These are phyloP conservation scores for Capromys pilorides DNA, from an alignment of 2,797 vertebrate species.

Conservation along the genomic window DNA sequence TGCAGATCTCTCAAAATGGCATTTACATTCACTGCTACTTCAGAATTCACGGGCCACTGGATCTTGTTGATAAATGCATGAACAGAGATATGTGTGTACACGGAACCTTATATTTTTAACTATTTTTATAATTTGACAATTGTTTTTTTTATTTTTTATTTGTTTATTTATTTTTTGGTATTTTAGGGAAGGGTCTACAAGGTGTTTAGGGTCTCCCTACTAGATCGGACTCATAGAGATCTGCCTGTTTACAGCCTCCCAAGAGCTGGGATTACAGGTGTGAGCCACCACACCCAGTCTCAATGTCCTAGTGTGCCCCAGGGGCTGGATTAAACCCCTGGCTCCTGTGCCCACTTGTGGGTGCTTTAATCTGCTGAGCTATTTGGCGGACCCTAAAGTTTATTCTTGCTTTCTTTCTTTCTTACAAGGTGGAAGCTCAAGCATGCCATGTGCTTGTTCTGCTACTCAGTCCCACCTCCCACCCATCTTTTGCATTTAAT, in stretches of 20 bases:
- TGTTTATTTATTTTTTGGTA: too few relatives aligned
- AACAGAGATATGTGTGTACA: neutral
- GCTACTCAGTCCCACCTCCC: neutral
- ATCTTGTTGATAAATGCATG: neutral
- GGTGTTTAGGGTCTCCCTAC: too few relatives aligned
- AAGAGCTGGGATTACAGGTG: too few relatives aligned
- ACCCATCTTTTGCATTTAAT: neutral
- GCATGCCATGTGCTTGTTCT: neutral
- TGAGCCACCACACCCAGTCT: too few relatives aligned
- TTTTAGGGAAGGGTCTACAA: too few relatives aligned
- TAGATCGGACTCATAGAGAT: too few relatives aligned
- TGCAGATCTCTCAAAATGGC: slow-evolving; percentile 35
- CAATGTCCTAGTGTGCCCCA: too few relatives aligned
- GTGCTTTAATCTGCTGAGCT: too few relatives aligned
- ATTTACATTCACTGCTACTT: neutral
- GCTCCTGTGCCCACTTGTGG: too few relatives aligned
- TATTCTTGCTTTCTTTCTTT: neutral
- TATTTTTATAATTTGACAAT: neutral
- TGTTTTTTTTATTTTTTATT: neutral
- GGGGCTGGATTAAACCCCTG: too few relatives aligned
- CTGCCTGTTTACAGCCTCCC: too few relatives aligned
- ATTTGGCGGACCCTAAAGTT: neutral
- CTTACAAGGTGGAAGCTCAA: neutral
- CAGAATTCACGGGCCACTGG: neutral
- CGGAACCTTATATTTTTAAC: neutral